Evolutionary conservation across 2,888 invertebrate genomes (phyloP), one percentile per base, ranked within the genome.

Genomic region (Nemoura dubitans): DNA sequence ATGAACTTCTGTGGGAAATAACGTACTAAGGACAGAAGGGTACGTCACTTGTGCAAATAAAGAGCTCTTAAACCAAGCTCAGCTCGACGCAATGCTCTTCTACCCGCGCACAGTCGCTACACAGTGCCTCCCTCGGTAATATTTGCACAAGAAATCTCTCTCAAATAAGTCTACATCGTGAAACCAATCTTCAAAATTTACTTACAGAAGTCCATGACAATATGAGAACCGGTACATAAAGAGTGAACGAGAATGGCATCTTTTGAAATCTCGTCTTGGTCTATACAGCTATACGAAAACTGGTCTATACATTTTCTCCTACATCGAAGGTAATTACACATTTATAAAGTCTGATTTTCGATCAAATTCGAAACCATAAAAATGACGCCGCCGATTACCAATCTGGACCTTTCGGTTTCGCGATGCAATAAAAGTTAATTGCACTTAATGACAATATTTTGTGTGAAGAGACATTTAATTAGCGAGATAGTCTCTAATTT

Each of bases 21-120:
- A 21, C 59, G 59, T 21, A 1, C 59, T 59, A 14, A 21, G 14
- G 21, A 2, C 21, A 59, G 10, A 59, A 59, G 59, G 59, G 59
- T 21, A 21, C 59, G 59, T 83, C 59, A 43, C 43, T 83, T 27
- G 59, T 10, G 76, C 27, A 84, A 84, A 26, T 76, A 59, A 76
- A 28, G 84, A 84, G 84, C 83, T 36, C 83, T 83, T 83, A 83
- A 83, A 83, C 43, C 83, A 28, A 59, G 84, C 84, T 84, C 59
- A 84, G 59, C 84, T 59, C 59, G 21, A 59, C 10, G 59, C 59
- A 59, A 21, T 14, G 59, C 21, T 21, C 10, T 59, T 2, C 28
- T 21, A 30, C 29, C n/a, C n/a, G n/a, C n/a, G n/a, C n/a, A n/a
- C n/a, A n/a, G n/a, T n/a, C n/a, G n/a, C n/a, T 28, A 28, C 29